Base-by-base conservation (phyloP, 1,140 invertebrate species). In the Lamellibrachia luymesi region DNA sequence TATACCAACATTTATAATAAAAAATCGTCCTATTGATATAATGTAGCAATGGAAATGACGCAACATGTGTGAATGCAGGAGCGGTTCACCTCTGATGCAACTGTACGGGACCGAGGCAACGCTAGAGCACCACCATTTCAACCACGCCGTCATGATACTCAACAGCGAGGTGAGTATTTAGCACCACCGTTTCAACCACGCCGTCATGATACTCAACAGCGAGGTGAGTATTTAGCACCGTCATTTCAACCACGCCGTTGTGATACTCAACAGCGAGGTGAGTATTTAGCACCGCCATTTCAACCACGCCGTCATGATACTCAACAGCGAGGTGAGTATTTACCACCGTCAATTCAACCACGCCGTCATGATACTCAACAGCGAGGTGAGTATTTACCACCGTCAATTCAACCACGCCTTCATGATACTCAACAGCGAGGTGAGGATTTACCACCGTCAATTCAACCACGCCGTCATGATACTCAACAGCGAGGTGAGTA, bases 381-480 rank as follows among this genome's bases (percentile, higher is more conserved):
- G 96, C 94, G 96, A 95, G 91, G 94, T 94, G 94, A 94, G 90
- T 91, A 91, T 90, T 90, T 27, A 90, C 0, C 17, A 99, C 95
- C n/a, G n/a, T n/a, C n/a, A n/a, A n/a, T 99, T 99, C 95, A 98
- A 99, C 95, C 98, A 99, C 95, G 99, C 98, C 95, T 98, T 99
- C 2, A 99, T 99, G 98, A 99, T 99, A 93, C 97, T 99, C 49
- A 98, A 98, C 96, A 98, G 96, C 94, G 96, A 95, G 92, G 94
- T 94, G 94, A 94, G 91, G 56, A 91, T 90, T 90, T 27, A 90
- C 95, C 98, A 99, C 96, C 98, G 99, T 95, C n/a, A n/a, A n/a
- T 99, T 99, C 95, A 98, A 99, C 95, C 98, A 99, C 95, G 99
- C 98, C 95, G 98, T 99, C 2, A 99, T 99, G 98, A 99, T 99